Conservation (phyloP, 2,113 vertebrate species). For the Ailurus styani region DNA sequence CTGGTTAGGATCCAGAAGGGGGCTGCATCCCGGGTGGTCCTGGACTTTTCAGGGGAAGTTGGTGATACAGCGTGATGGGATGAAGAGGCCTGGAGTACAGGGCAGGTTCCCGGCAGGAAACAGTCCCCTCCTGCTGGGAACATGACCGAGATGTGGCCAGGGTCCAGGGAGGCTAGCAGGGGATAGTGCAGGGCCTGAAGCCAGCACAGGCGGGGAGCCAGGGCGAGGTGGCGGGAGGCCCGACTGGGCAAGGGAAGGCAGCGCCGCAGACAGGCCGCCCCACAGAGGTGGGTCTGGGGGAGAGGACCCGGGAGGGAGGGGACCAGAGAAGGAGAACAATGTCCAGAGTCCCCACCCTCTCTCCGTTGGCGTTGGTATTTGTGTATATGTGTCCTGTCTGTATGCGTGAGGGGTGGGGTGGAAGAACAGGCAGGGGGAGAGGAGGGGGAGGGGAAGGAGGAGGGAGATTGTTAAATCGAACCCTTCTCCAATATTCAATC, state of each 20-base stretch:
- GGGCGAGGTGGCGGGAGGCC: background rate
- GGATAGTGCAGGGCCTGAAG: rapidly evolving
- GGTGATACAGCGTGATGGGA: background rate
- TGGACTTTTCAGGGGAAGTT: background rate
- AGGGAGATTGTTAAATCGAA: background rate
- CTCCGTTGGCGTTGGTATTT: background rate
- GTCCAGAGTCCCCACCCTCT: rapidly evolving
- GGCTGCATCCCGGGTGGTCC: background rate
- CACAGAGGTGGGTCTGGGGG: background rate
- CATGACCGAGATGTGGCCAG: rapidly evolving
- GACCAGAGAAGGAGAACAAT: background rate
- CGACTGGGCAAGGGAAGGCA: background rate
- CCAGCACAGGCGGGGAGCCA: background rate
- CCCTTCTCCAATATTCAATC: background rate
- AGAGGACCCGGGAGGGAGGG: background rate
- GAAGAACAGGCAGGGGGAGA: background rate
- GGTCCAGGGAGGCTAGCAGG: too few relatives aligned
- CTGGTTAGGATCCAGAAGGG: background rate
- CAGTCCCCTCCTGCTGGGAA: rapidly evolving
- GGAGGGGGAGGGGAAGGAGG: rapidly evolving
- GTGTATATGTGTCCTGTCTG: background rate
- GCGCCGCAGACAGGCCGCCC: background rate
- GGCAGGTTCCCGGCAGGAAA: background rate
- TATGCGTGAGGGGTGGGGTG: rapidly evolving
- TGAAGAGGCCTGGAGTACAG: rapidly evolving